Evolutionary conservation across 2,113 vertebrate genomes (phyloP).

Genomic region (Phodopus roborovskii): DNA sequence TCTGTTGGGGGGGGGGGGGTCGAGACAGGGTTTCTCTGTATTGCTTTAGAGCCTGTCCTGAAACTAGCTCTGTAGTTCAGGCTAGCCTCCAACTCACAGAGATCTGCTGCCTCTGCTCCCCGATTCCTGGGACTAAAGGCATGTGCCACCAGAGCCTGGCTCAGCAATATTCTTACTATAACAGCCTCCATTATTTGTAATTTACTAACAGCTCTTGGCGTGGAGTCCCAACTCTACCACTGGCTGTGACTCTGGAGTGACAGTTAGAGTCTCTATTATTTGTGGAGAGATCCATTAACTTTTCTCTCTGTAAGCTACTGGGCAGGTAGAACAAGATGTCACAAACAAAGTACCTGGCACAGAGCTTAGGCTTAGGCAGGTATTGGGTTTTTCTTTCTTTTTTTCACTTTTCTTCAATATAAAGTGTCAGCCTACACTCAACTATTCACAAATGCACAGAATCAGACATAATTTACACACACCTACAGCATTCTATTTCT

Average conservation of each 20-base stretch:
- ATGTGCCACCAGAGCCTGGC: neutral
- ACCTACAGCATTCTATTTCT: neutral
- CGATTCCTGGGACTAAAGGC: neutral
- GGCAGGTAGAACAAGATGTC: neutral
- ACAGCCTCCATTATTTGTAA: neutral
- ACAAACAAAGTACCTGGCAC: neutral
- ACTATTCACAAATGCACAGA: slow-evolving; percentile 7
- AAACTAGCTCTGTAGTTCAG: neutral
- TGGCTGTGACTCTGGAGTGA: neutral
- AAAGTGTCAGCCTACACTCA: neutral
- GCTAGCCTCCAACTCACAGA: neutral
- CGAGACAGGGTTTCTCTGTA: too few species aligned
- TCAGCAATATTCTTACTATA: neutral
- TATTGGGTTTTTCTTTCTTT: neutral
- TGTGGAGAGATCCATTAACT: neutral
- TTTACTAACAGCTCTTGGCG: neutral
- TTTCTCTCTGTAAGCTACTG: neutral
- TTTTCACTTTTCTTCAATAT: slow-evolving; percentile 15
- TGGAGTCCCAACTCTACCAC: neutral
- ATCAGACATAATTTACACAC: neutral
- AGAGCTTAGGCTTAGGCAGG: neutral
- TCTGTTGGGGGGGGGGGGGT: too few species aligned
- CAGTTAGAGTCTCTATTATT: neutral
- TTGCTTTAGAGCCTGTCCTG: too few species aligned
- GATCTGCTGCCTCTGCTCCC: too few species aligned